These are phyloP conservation scores for Anastrepha obliqua DNA, from an alignment of 1,140 invertebrate species.

Conservation along the genomic window DNA sequence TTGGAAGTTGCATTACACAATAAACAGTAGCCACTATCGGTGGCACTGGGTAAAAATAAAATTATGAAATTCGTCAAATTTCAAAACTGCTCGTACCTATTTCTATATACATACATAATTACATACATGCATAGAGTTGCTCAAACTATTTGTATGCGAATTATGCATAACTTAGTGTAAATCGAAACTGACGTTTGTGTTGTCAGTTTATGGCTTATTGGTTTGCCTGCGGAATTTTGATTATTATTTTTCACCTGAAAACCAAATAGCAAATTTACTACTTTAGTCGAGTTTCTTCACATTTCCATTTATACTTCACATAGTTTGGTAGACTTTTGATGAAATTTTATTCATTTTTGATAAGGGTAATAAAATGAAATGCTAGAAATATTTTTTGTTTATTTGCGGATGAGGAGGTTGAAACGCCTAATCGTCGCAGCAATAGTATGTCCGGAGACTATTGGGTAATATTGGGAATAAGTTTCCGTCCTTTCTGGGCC, in stretches of 20 bases:
- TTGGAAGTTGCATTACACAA: background rate
- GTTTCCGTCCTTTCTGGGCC: too few relatives aligned
- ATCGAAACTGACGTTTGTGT: background rate
- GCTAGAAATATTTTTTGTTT: too few relatives aligned
- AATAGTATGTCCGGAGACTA: too few relatives aligned
- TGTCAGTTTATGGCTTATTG: background rate
- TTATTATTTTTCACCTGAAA: background rate
- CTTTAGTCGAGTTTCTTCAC: background rate
- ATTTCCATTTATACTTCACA: too few relatives aligned
- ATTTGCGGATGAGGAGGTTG: too few relatives aligned
- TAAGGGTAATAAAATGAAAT: background rate
- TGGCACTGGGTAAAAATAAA: background rate
- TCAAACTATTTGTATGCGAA: background rate
- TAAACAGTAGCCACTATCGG: background rate
- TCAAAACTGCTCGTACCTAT: background rate
- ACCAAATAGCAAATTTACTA: background rate
- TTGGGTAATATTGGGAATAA: too few relatives aligned
- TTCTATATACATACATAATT: background rate
- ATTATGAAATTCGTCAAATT: slow-evolving; percentile 11
- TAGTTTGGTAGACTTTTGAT: background rate
- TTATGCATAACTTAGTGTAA: slow-evolving; percentile 3
- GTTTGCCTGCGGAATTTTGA: background rate
- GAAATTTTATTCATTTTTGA: background rate
- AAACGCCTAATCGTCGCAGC: too few relatives aligned
- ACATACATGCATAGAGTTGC: background rate